A percentile compares a stretch with the other conserved stretches of the same genome.
These are phyloP conservation scores for Chaetodon trifasciatus DNA, from an alignment of 2,797 vertebrate species.

Conservation along the genomic window DNA sequence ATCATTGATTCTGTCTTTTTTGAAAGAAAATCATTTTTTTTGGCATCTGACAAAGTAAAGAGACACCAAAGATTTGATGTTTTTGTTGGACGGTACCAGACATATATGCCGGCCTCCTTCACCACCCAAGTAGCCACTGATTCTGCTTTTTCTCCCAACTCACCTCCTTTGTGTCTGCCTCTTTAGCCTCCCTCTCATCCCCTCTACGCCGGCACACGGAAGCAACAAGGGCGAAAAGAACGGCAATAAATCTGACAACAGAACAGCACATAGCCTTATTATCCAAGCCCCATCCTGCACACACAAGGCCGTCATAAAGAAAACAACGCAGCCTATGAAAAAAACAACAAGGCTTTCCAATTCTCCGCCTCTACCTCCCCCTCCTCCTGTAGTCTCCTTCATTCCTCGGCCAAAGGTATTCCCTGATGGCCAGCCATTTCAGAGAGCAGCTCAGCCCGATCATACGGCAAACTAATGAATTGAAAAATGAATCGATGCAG, in stretches of 20 bases:
- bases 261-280: slow-evolving; percentile 85
- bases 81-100: slow-evolving; percentile 69
- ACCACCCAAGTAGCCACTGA: slow-evolving; percentile 71
- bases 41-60: slow-evolving; percentile 78
- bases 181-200: slow-evolving; percentile 45
- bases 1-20: slow-evolving; percentile 80
- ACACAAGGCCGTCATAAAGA: slow-evolving; percentile 78
- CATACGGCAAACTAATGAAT: slow-evolving; percentile 88
- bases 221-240: slow-evolving; percentile 81
- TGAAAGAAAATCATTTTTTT: slow-evolving; percentile 70
- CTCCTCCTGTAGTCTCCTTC: slow-evolving; percentile 79
- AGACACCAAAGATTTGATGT: slow-evolving; percentile 82
- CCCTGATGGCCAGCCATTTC: slow-evolving; percentile 84
- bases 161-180: slow-evolving; percentile 77
- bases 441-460: slow-evolving; percentile 85
- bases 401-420: slow-evolving; percentile 82
- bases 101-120: slow-evolving; percentile 59
- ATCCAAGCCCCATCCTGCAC: slow-evolving; percentile 74
- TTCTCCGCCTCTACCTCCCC: slow-evolving; percentile 72
- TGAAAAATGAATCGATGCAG: slow-evolving; percentile 88
- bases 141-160: slow-evolving; percentile 59
- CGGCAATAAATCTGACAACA: slow-evolving; percentile 84
- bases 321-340: slow-evolving; percentile 74
- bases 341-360: slow-evolving; percentile 74
- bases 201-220: slow-evolving; percentile 65